Conservation (phyloP, 2,797 vertebrate genomes). For the Pteronotus mesoamericanus region DNA sequence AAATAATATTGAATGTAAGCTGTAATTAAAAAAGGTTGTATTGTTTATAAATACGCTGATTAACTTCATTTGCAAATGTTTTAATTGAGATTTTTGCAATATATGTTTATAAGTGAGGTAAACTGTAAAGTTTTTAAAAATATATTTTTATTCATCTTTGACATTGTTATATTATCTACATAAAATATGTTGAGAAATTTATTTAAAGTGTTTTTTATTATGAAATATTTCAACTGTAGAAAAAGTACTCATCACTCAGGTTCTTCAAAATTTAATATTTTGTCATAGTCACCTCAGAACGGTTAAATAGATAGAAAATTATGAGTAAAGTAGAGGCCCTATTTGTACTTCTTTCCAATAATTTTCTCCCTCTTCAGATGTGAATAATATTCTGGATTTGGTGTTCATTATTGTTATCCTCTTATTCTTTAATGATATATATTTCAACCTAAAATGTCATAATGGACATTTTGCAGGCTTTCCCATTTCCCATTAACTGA, state of each 20-base stretch:
- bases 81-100: not conserved
- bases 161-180: not conserved
- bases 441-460: not conserved
- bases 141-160: not conserved
- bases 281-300: not conserved
- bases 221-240: not conserved
- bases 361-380: not conserved
- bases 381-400: not conserved
- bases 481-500: not conserved
- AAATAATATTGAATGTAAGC: not conserved
- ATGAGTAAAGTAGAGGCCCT: not conserved
- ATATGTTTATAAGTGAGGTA: not conserved
- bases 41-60: not conserved
- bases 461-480: not conserved
- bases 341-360: not conserved
- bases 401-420: not conserved
- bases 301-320: not conserved
- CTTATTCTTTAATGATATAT: not conserved
- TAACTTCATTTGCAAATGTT: not conserved
- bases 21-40: not conserved
- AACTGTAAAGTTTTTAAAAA: not conserved
- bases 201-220: not conserved
- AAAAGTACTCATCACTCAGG: not conserved
- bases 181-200: not conserved
- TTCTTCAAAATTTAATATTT: slow-evolving; percentile 14